These are phyloP conservation scores for Syngnathus scovelli DNA, from an alignment of 2,113 vertebrate genomes.

Conservation along the genomic window DNA sequence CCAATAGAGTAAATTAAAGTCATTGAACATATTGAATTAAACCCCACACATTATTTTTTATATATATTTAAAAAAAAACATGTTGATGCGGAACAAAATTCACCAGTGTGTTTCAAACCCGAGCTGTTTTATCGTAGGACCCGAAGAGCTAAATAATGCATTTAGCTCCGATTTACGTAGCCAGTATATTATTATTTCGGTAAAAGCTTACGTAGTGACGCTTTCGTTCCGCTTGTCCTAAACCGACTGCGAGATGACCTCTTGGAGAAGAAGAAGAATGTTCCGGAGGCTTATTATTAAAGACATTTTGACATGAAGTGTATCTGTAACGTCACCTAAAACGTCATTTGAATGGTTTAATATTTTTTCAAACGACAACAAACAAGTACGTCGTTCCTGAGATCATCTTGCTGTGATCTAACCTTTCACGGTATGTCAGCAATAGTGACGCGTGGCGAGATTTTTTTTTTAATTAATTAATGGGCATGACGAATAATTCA, in stretches of 20 bases:
- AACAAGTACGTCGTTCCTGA: background rate
- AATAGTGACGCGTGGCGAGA: background rate
- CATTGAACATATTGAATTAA: too few relatives aligned
- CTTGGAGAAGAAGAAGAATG: background rate
- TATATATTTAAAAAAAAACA: background rate
- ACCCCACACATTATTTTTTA: too few relatives aligned
- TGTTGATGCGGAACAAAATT: constrained; percentile 28
- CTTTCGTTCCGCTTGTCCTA: background rate
- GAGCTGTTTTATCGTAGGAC: constrained; percentile 4
- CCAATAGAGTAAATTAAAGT: too few relatives aligned
- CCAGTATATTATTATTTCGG: background rate
- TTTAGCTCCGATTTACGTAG: background rate
- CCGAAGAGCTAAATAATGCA: background rate
- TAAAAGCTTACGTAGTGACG: background rate
- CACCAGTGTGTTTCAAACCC: constrained; percentile 5
- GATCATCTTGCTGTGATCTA: background rate
- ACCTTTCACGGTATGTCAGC: constrained; percentile 37
- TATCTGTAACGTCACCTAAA: background rate
- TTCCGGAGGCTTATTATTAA: background rate
- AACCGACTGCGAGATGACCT: background rate
- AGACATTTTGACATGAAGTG: background rate
- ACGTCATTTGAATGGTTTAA: background rate
- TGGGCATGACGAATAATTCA: background rate
- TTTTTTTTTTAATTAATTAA: background rate
- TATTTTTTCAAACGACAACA: background rate